Conservation (phyloP, 2,888 invertebrate species). For the Drosophila fulvimacula region DNA sequence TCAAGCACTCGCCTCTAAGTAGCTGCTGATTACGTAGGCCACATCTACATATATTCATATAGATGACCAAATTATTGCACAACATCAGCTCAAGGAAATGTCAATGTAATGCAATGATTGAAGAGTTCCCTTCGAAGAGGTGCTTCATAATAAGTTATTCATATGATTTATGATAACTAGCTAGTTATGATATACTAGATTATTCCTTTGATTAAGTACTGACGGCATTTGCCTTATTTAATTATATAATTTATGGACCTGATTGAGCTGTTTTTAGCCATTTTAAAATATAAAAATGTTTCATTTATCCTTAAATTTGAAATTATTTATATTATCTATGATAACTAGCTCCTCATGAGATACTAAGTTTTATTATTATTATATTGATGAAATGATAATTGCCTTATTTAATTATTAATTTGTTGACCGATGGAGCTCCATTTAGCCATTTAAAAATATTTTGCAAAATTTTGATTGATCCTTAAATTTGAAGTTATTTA, state of each 20-base stretch:
- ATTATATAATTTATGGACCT: background rate
- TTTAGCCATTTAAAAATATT: no score
- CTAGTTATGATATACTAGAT: no score
- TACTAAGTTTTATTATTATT: background rate
- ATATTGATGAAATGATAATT: background rate
- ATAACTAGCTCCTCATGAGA: background rate
- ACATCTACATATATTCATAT: constrained; percentile 13
- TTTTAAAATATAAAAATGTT: no score
- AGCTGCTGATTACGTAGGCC: constrained; percentile 17
- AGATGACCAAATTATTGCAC: constrained; percentile 17
- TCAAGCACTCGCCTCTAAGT: background rate
- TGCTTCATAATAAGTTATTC: background rate
- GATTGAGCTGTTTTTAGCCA: no score
- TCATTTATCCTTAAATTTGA: no score
- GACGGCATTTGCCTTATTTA: background rate
- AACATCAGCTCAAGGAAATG: background rate
- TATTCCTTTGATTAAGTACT: background rate
- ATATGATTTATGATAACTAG: background rate
- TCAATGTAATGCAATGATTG: background rate
- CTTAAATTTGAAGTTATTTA: background rate
- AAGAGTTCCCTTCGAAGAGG: background rate
- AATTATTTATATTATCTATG: background rate
- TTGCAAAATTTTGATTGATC: no score
- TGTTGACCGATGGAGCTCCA: no score
- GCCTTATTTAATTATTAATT: background rate